Conservation (phyloP, 1,140 invertebrate species). For the Tetramorium alpestre region DNA sequence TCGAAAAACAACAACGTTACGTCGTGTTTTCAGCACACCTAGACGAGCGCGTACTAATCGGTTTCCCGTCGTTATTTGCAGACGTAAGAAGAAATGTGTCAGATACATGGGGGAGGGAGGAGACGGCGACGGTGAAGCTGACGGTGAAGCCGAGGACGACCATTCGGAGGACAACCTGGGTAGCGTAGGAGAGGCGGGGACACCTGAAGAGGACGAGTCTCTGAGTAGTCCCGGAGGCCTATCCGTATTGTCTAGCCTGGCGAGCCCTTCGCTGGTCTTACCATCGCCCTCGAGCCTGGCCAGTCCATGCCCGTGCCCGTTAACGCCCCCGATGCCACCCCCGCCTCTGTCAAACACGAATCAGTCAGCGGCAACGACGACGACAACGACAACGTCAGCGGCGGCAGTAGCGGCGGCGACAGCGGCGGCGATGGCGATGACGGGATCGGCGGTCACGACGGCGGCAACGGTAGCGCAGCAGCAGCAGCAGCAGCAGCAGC, state of each 20-base stretch:
- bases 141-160: conserved; percentile 88
- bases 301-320: conserved; percentile 87
- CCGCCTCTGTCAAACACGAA: conserved; percentile 79
- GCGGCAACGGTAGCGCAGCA: conserved; percentile 56
- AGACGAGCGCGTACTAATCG: conserved; percentile 38
- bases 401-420: conserved; percentile 36
- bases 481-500: conserved; percentile 34
- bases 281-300: conserved; percentile 89
- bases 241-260: conserved; percentile 92
- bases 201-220: conserved; percentile 90
- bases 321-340: conserved; percentile 85
- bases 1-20: conserved; percentile 9
- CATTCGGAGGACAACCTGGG: conserved; percentile 92
- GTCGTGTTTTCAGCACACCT: neutral
- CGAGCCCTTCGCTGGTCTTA: conserved; percentile 90
- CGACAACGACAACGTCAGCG: conserved; percentile 19
- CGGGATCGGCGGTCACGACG: neutral
- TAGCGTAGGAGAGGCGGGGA: conserved; percentile 91
- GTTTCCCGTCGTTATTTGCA: conserved; percentile 84
- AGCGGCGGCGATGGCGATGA: conserved; percentile 31
- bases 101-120: conserved; percentile 94
- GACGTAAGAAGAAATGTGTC: conserved; percentile 99
- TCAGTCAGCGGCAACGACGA: conserved; percentile 63
- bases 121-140: conserved; percentile 89
- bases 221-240: conserved; percentile 92